Conservation (phyloP, 2,888 invertebrate species). For the Chesias legatella region DNA sequence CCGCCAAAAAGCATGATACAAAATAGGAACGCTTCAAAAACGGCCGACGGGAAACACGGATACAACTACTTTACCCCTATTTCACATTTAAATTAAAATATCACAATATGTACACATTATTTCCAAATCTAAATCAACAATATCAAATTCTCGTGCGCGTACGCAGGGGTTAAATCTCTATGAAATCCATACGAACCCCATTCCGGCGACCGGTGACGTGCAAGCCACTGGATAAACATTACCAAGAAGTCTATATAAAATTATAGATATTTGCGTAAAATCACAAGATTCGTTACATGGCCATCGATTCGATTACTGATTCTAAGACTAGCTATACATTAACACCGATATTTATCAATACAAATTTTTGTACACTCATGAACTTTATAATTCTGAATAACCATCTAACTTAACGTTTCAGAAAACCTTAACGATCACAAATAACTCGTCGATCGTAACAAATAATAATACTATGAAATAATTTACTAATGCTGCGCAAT, state of each 20-base stretch:
- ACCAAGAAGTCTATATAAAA: constrained; percentile 11
- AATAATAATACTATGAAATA: constrained; percentile 59
- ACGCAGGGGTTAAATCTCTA: constrained; percentile 41
- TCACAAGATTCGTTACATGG: constrained; percentile 8
- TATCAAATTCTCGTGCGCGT: constrained; percentile 56
- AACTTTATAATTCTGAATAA: constrained; percentile 32
- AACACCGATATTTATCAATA: constrained; percentile 19
- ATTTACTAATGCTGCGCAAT: constrained; percentile 40
- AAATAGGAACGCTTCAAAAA: constrained; percentile 34
- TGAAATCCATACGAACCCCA: constrained; percentile 43
- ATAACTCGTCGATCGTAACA: constrained; percentile 45
- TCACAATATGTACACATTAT: constrained; percentile 78
- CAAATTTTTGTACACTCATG: constrained; percentile 34
- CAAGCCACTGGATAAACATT: constrained; percentile 24
- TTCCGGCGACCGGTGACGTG: constrained; percentile 32
- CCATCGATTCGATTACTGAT: constrained; percentile 25
- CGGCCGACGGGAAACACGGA: constrained; percentile 53
- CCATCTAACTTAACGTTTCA: constrained; percentile 36
- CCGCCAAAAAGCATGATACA: constrained; percentile 34
- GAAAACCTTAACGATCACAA: constrained; percentile 39
- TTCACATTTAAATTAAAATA: constrained; percentile 76
- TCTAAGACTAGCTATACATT: constrained; percentile 23
- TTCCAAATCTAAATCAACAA: constrained; percentile 62
- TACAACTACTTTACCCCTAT: constrained; percentile 65
- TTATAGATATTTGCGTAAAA: constrained; percentile 11